Conservation (phyloP, 2,797 vertebrate species). For the Florisuga fusca region DNA sequence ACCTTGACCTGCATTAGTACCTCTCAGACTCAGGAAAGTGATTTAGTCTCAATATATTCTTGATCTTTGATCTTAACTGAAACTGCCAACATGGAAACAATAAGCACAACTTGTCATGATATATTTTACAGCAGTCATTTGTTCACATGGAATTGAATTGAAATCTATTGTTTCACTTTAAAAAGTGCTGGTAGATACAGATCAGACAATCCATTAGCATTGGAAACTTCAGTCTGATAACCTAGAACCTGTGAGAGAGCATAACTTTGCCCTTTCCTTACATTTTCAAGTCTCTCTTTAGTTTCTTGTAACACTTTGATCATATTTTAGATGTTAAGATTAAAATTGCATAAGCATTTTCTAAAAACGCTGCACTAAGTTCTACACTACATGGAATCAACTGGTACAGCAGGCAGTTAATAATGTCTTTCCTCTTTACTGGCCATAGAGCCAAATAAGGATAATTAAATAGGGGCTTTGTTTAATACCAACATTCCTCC, state of each 20-base stretch:
- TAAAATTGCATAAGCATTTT: background rate
- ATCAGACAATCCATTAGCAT: background rate
- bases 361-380: background rate
- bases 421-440: background rate
- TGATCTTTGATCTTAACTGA: constrained; percentile 1
- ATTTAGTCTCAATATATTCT: background rate
- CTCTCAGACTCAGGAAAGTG: background rate
- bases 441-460: background rate
- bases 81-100: background rate
- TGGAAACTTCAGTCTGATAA: background rate
- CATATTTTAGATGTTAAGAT: background rate
- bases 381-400: background rate
- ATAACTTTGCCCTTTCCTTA: background rate
- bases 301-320: background rate
- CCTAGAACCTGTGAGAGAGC: background rate
- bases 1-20: background rate
- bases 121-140: background rate
- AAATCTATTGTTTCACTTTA: background rate
- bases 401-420: background rate
- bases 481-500: background rate
- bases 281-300: background rate
- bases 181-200: background rate
- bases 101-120: background rate
- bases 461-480: background rate
- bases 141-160: background rate